Base-by-base conservation (phyloP, 1,140 invertebrate genomes). In the Trichonephila clavata region DNA sequence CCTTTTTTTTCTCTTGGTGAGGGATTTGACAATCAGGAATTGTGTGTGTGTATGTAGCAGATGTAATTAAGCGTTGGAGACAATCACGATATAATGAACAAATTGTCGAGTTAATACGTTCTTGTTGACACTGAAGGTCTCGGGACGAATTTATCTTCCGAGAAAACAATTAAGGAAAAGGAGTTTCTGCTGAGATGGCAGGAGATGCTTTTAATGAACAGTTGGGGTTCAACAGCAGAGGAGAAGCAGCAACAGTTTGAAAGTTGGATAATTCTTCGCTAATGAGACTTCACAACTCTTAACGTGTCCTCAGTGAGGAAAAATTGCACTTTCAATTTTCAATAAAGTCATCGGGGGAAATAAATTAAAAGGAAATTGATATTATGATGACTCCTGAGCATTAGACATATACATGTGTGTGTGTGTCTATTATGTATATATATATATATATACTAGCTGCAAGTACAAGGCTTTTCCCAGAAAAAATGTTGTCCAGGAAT, bases 21-120 rank as follows among this genome's bases (percentile, higher is more conserved):
- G 39, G 43, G 27, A 24, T 39, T 77, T 77, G 71, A 77, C 71
- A 77, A 77, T 77, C 71, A 32, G 14, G 71, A 77, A 27, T 21
- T 63, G 50, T 50, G 61, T 77, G 71, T 32, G 24, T 6, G 16
- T 32, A 14, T 39, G 24, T 24, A 71, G 68, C n/a, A 32, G 24
- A 32, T 83, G 80, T 83, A 83, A 83, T 83, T 83, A 83, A 83
- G 80, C 80, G 80, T 21, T 83, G 80, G 80, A 43, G 80, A 57
- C 80, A 50, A 43, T 83, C 39, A 50, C 6, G 80, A 83, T 50
- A 57, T 83, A 83, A 83, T 83, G 80, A 83, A 57, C 80, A 83
- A 83, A 83, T 83, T 83, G 80, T 20, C 39, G 80, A 39, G 80
- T 83, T 83, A 83, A 83, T 83, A 57, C 39, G 20, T 83, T 43